A percentile compares a stretch with the other conserved stretches of the same genome.
These are phyloP conservation scores for Chunga burmeisteri DNA, from an alignment of 2,113 vertebrate species.

Conservation along the genomic window DNA sequence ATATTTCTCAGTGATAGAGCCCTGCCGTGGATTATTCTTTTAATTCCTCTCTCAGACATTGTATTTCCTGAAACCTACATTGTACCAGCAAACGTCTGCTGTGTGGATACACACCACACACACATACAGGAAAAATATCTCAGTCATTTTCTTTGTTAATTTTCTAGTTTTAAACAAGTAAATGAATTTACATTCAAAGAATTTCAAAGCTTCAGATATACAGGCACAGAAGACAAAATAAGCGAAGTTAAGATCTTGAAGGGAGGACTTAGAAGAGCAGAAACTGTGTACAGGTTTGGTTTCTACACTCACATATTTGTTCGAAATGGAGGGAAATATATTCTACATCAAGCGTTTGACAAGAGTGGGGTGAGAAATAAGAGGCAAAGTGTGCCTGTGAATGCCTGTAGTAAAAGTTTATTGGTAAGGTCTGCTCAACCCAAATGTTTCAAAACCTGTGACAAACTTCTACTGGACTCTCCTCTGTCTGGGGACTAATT, in stretches of 20 bases:
- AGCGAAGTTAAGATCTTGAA: neutral
- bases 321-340: neutral
- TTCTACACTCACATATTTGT: neutral
- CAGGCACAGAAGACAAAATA: neutral
- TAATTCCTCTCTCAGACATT: neutral
- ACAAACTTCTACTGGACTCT: fast-evolving
- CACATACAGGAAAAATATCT: neutral
- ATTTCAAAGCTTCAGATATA: neutral
- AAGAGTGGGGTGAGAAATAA: neutral
- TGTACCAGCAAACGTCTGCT: neutral
- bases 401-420: neutral
- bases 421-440: neutral
- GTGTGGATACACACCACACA: neutral
- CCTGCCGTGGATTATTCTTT: neutral
- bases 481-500: neutral
- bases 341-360: neutral
- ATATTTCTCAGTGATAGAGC: neutral
- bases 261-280: neutral
- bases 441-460: neutral
- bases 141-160: neutral
- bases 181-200: neutral
- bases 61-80: neutral
- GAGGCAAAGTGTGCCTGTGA: neutral
- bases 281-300: neutral
- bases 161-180: neutral